Evolutionary conservation across 2,888 invertebrate genomes (phyloP), one percentile per base, ranked within the genome.

Genomic region (Noctua fimbriata): DNA sequence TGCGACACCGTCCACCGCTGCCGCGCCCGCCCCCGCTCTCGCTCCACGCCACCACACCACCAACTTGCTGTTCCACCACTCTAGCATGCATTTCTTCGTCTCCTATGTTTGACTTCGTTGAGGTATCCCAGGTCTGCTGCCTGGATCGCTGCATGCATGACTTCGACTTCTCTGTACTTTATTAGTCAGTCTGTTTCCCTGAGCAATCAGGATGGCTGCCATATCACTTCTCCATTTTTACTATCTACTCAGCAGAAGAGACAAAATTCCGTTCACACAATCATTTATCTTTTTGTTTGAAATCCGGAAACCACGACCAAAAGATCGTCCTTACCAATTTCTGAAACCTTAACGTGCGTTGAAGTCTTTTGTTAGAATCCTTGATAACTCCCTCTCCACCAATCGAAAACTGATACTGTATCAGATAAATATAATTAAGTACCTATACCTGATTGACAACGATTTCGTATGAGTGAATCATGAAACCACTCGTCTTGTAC

Each of bases 1-100:
- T 96, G 95, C 95, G 95, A 94, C 94, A 90, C 91, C 90, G 89
- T 89, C 87, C 41, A 41, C 75, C 80, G 74, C 76, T 73, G 69
- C 66, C 80, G 44, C 79, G n/a, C 65, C 55, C 82, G 78, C 82
- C 47, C 78, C 84, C 78, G 81, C 89, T 83, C 85, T 77, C 83
- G 79, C 86, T 87, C 78, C 86, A 79, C 82, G 67, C 16, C 4
- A 67, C 21, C 82, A 80, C 73, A 74, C 60, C 28, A 60, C 63
- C 76, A 73, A 73, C 69, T 67, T 67, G 77, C 41, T 78, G 70
- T 47, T 44, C 69, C 52, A 75, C 67, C 16, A 65, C 67, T 24
- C 47, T 36, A 47, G 24, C 52, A 47, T 41, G 67, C 24, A 67
- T 47, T 41, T 49, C 71, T 49, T 28, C 52, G 7, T 70, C 66